Base-by-base conservation (phyloP, 2,888 invertebrate genomes). In the Apamea monoglypha region DNA sequence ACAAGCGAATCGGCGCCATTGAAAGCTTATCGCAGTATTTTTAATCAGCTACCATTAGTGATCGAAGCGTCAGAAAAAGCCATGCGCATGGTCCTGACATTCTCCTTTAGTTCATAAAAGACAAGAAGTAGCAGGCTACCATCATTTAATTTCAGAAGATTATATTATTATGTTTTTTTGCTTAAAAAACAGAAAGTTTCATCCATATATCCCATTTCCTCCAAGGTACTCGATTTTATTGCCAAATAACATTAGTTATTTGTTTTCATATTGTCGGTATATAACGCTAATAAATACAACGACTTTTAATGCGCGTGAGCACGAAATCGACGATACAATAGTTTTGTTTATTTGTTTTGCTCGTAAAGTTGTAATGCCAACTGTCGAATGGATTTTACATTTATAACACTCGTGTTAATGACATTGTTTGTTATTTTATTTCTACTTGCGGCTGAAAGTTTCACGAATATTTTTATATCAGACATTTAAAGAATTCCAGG, bases 251-350 rank as follows among this genome's bases (percentile, higher is more conserved):
- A 47, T 40, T 50, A 32, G 36, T 14, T 67, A 73, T 74, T 81
- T 83, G 47, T 83, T 83, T 78, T 84, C 40, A 50, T 36, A 68
- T 21, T 56, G 69, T 67, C 63, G 36, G 71, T 44, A 36, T 36
- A 63, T 50, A 44, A 53, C 36, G 76, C 40, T 44, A 83, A 78
- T 86, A 87, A 84, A 88, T 76, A 76, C 36, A 50, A 47, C 29
- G 53, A 68, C 32, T n/a, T 74, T 70, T 50, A 73, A 77, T 84
- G 79, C 44, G 32, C 66, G n/a, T 36, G 64, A 64, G 40, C 36
- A 63, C 16, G 79, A 73, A 71, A 67, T 32, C n/a, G 66, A 29
- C 74, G 29, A n/a, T 53, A 76, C 80, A 61, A 82, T 64, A 67
- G 79, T 73, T 61, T n/a, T 47, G 68, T 76, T 74, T 85, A 53